Percentiles rank a stretch among this genome's conserved stretches.
Conservation (phyloP, 1,140 invertebrate species). For the Heliconius himera region DNA sequence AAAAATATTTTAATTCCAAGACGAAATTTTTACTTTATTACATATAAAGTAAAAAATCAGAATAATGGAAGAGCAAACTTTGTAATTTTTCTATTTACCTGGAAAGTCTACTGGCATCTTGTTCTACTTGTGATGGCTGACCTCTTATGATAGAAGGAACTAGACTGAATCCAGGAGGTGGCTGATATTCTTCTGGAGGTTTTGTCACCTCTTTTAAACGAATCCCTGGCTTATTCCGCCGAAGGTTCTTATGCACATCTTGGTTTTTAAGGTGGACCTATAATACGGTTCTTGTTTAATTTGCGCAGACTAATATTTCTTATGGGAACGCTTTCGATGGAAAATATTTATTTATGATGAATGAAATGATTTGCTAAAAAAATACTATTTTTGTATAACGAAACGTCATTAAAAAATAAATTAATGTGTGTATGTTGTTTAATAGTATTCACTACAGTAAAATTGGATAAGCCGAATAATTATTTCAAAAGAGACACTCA, state of each 20-base stretch:
- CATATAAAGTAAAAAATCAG: no score
- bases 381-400: no score
- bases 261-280: conserved; percentile 87
- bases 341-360: no score
- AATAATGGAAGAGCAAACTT: not conserved
- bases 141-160: conserved; percentile 80
- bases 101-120: conserved; percentile 64
- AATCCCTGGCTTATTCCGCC: conserved; percentile 84
- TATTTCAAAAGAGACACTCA: no score
- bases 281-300: not conserved
- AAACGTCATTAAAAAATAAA: no score
- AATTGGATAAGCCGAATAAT: no score
- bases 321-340: no score
- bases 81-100: not conserved
- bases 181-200: conserved; percentile 82
- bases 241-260: conserved; percentile 86
- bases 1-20: conserved; percentile 3
- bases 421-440: no score
- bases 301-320: no score
- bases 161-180: conserved; percentile 84
- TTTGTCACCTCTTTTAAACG: conserved; percentile 81
- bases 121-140: conserved; percentile 67
- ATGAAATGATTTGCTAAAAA: not conserved
- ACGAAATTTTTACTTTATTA: no score
- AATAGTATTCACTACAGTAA: no score